Evolutionary conservation across 2,888 invertebrate species (phyloP), one percentile per base, ranked within the genome.

Genomic region (Chrysolina americana): DNA sequence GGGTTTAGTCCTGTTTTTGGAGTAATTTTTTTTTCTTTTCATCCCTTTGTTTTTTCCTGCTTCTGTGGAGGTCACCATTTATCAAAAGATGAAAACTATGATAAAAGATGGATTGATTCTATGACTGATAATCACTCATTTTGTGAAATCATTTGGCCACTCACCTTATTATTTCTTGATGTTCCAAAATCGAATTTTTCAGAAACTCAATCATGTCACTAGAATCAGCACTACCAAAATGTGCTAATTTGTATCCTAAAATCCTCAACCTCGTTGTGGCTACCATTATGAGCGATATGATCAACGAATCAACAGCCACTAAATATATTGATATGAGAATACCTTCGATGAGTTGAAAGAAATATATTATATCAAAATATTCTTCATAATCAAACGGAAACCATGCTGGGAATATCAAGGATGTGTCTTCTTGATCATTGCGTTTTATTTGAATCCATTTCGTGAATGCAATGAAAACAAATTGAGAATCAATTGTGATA

Each of bases 151-250:
- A n/a, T n/a, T n/a, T n/a, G n/a, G n/a, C n/a, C n/a, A n/a, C 56
- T 56, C 21, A 56, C 56, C 56, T 56, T 56, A 56, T 56, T 56
- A 56, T 56, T 15, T 56, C 56, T 21, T 56, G 56, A 56, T 56
- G 56, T 21, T 56, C 56, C 23, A 56, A 23, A 56, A 56, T 56
- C 8, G 13, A 10, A 23, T 21, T 56, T 19, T 23, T 56, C 21
- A 56, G 21, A 5, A 23, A 21, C 4, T 21, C 0, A 5, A 21
- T 4, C 4, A 13, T 4, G 23, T 56, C 11, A 13, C n/a, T 13
- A 17, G 19, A 11, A 0, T 21, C 21, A 4, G 2, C 21, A 11
- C 13, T 1, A 23, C 41, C 63, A 36, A 63, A 63, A 19, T 36
- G 23, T 19, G 36, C 8, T 8, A 63, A 41, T 63, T 63, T 63